phyloP scores from a whole-genome alignment of 2,888 invertebrate genomes.

The Danaus chrysippus region DNA sequence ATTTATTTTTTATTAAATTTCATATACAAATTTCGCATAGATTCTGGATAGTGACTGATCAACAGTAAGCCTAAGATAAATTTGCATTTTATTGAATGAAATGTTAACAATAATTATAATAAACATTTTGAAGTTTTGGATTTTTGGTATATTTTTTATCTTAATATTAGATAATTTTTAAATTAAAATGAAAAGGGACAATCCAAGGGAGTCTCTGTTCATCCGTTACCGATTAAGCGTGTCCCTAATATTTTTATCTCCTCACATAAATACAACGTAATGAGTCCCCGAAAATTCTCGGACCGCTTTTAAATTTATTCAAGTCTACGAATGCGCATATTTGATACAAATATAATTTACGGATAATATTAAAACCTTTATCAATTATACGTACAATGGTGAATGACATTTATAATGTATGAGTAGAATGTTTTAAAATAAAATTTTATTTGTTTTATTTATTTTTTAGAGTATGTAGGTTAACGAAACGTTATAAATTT shows the following conservation, averaged over 20 bases:
- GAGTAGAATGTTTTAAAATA: no score
- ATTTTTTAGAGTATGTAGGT: no score
- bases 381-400: slow-evolving; percentile 44
- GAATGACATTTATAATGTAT: background rate
- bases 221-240: slow-evolving; percentile 73
- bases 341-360: slow-evolving; percentile 77
- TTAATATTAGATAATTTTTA: slow-evolving; percentile 16
- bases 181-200: slow-evolving; percentile 32
- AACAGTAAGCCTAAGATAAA: no score
- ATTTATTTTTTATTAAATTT: slow-evolving; percentile 5
- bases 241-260: slow-evolving; percentile 79
- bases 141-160: slow-evolving; percentile 24
- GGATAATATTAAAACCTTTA: slow-evolving; percentile 61
- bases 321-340: slow-evolving; percentile 75
- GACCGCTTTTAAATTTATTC: slow-evolving; percentile 71
- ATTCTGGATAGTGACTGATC: no score
- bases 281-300: slow-evolving; percentile 72
- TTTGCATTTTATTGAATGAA: no score
- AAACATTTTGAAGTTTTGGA: slow-evolving; percentile 10
- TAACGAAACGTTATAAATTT: no score
- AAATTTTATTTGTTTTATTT: no score
- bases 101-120: slow-evolving; percentile 5
- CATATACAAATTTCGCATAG: background rate
- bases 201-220: slow-evolving; percentile 51
- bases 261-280: slow-evolving; percentile 75